Evolutionary conservation across 2,113 vertebrate genomes (phyloP).

Genomic region (Pyxicephalus adspersus): DNA sequence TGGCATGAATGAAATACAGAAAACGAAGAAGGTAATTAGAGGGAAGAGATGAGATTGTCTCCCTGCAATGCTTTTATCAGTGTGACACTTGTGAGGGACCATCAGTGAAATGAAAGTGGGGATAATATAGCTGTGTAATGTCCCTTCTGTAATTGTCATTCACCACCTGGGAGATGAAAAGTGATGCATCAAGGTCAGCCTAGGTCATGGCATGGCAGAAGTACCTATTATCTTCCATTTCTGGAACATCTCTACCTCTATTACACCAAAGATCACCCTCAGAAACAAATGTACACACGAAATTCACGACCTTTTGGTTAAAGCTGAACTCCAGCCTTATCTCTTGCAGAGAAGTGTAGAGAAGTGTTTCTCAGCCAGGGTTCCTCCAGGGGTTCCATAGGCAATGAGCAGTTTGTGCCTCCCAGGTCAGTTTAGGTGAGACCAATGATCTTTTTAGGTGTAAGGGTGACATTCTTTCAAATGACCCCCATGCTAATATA

Average conservation of each 20-base stretch:
- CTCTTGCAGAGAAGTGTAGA: no score
- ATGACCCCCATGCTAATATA: no score
- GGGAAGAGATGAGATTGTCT: neutral
- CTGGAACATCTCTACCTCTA: neutral
- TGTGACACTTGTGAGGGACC: neutral
- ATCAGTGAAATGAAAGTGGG: neutral
- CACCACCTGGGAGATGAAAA: conserved; percentile 3
- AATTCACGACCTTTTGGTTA: no score
- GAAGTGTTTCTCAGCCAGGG: no score
- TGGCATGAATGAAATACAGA: neutral
- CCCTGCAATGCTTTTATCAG: neutral
- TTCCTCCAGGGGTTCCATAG: no score
- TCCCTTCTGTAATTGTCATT: neutral
- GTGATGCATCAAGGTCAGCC: conserved; percentile 11
- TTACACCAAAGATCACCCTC: neutral
- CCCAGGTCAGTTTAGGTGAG: no score
- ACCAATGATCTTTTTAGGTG: no score
- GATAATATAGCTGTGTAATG: neutral
- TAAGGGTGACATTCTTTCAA: no score
- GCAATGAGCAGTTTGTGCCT: no score
- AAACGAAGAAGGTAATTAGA: conserved; percentile 17
- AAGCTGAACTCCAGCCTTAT: no score
- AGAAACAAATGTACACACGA: no score
- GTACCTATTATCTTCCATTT: no score
- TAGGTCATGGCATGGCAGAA: neutral